Percentiles rank a stretch among this genome's conserved stretches.
phyloP scores from a whole-genome alignment of 2,888 invertebrate species.

The Trachelus tabidus region DNA sequence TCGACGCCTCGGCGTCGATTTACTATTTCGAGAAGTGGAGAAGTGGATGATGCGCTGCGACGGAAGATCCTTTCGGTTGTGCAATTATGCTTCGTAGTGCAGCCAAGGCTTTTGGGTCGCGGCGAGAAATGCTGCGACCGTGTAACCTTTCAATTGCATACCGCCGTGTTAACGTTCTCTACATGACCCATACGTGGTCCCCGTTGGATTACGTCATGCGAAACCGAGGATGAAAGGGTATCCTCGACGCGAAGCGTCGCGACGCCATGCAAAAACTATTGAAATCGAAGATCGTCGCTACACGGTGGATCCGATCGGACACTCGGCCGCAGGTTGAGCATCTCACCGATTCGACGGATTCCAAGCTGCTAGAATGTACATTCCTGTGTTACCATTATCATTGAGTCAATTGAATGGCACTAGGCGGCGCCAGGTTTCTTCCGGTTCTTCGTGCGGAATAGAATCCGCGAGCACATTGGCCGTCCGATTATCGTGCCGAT shows the following conservation, averaged over 20 bases:
- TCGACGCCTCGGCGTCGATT: not conserved
- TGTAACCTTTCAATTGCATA: slow-evolving; percentile 30
- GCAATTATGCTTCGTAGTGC: slow-evolving; percentile 36
- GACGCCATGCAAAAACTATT: slow-evolving; percentile 34
- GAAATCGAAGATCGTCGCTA: slow-evolving; percentile 29
- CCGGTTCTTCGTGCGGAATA: not conserved
- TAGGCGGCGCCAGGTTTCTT: not conserved
- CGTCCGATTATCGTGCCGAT: slow-evolving; percentile 4
- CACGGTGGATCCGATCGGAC: slow-evolving; percentile 26
- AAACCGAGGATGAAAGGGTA: not conserved
- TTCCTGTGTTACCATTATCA: not conserved
- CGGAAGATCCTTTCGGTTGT: slow-evolving; percentile 30
- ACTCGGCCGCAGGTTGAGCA: slow-evolving; percentile 5
- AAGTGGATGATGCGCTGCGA: not conserved
- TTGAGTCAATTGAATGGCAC: not conserved
- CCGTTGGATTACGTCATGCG: not conserved
- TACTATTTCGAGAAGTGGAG: not conserved
- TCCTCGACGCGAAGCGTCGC: not conserved
- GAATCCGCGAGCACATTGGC: not conserved
- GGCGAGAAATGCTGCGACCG: slow-evolving; percentile 25
- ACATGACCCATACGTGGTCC: not conserved
- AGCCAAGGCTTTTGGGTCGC: slow-evolving; percentile 24
- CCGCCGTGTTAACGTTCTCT: slow-evolving; percentile 21
- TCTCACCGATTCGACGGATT: not conserved
- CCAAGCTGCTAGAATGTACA: not conserved